Conservation (phyloP, 2,888 invertebrate species). For the Drepanosiphum platanoidis region DNA sequence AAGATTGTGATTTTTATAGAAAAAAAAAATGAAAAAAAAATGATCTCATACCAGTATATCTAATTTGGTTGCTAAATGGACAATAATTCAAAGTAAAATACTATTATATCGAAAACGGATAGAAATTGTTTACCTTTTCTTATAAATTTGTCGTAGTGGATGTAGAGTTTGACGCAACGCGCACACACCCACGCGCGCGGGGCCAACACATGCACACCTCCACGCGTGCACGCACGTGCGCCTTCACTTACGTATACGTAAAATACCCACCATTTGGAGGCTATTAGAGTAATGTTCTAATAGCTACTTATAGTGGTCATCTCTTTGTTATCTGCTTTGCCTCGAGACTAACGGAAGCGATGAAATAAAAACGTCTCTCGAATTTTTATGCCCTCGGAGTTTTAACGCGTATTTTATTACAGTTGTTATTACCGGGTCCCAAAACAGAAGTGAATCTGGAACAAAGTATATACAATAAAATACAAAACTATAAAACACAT, state of each 20-base stretch:
- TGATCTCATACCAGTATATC: neutral
- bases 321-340: neutral
- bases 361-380: neutral
- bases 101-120: slow-evolving; percentile 28
- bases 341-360: neutral
- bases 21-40: neutral
- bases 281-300: slow-evolving; percentile 43
- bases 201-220: neutral
- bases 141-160: neutral
- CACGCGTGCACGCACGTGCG: neutral
- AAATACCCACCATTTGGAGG: neutral
- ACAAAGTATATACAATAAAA: neutral
- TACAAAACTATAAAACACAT: neutral
- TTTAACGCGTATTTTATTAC: slow-evolving; percentile 18
- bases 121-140: slow-evolving; percentile 23
- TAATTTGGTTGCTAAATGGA: neutral
- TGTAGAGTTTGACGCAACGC: slow-evolving; percentile 24
- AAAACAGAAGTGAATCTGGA: neutral
- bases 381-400: neutral
- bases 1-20: neutral
- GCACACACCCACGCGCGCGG: slow-evolving; percentile 14
- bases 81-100: neutral
- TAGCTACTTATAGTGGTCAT: slow-evolving; percentile 23
- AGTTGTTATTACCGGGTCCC: too few species aligned
- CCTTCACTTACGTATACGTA: neutral